Base-by-base conservation (phyloP, 2,797 vertebrate genomes). In the Sylvia borin region DNA sequence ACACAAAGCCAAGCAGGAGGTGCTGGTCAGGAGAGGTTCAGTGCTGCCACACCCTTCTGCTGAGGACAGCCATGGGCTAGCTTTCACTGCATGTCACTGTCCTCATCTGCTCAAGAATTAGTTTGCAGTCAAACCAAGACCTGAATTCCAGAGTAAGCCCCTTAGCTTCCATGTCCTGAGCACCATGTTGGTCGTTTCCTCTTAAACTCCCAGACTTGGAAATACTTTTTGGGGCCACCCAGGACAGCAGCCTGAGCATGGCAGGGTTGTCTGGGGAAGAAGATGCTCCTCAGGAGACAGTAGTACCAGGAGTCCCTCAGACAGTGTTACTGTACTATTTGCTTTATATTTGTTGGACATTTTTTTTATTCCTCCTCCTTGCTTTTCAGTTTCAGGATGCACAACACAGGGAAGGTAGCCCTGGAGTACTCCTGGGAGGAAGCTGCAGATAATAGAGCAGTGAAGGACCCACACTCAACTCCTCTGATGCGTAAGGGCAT, bases 341-440 rank as follows among this genome's bases (percentile, higher is more conserved):
- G 2, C n/a, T 43, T 58, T 36, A 3, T 26, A 32, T 45, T 80
- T 55, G 15, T 40, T n/a, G 15, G 17, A 7, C 1, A n/a, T 38
- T 31, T 77, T 21, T 85, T 16, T 20, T 40, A 8, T 87, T 40
- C 11, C 9, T 45, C 17, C 19, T 82, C 3, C 26, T 84, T 43
- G 17, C n/a, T 85, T 82, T 74, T 50, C 87, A 99, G 99, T 88
- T 71, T 99, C 70, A 96, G 96, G 25, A 94, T 99, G 36, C 62
- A 64, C 54, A 99, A 99, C 92, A 94, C 93, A 5, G 98, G 99
- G n/a, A 82, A 21, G 1, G 98, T 99, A 75, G 93, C 96, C 64
- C 92, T 99, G 94, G 97, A 99, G 50, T 99, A 98, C 96, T 97
- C 45, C 82, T 99, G 99, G 98, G 79, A 95, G 73, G 85, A 96